phyloP scores from a whole-genome alignment of 2,888 invertebrate species.

The Digitonthophagus gazella region DNA sequence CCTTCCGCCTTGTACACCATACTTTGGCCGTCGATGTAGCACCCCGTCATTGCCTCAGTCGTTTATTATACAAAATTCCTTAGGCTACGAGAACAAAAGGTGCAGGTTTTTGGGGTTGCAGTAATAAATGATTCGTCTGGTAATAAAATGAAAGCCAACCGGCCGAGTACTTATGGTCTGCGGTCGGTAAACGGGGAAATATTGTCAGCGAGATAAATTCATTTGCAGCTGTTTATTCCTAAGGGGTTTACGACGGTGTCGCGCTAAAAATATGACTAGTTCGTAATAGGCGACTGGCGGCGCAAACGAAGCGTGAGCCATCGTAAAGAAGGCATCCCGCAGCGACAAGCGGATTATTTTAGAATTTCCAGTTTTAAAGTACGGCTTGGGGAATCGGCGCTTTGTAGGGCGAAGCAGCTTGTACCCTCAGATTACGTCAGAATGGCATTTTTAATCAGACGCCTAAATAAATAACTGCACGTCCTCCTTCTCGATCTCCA shows the following conservation, averaged over 20 bases:
- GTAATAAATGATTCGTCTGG: neutral
- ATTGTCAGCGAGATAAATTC: slow-evolving; percentile 20
- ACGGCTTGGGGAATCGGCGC: neutral
- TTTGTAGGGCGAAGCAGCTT: neutral
- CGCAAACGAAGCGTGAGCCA: neutral
- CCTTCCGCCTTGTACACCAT: slow-evolving; percentile 13
- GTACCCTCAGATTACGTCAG: neutral
- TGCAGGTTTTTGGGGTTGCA: neutral
- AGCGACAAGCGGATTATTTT: slow-evolving; percentile 9
- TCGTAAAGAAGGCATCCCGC: slow-evolving; percentile 5
- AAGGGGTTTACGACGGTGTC: neutral
- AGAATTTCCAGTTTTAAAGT: slow-evolving; percentile 3
- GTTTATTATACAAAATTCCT: neutral
- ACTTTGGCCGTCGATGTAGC: neutral
- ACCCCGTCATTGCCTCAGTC: neutral
- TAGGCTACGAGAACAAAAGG: neutral
- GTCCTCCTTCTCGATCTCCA: neutral
- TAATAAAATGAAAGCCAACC: neutral
- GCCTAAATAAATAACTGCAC: slow-evolving; percentile 10
- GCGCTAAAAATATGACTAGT: neutral
- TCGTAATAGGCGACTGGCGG: neutral
- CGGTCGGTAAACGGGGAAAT: slow-evolving; percentile 3
- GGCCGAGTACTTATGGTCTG: neutral
- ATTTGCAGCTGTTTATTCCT: slow-evolving; percentile 13
- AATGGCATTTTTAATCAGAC: slow-evolving; percentile 11